phyloP scores from a whole-genome alignment of 2,797 vertebrate species.

The Glyptemys insculpta region DNA sequence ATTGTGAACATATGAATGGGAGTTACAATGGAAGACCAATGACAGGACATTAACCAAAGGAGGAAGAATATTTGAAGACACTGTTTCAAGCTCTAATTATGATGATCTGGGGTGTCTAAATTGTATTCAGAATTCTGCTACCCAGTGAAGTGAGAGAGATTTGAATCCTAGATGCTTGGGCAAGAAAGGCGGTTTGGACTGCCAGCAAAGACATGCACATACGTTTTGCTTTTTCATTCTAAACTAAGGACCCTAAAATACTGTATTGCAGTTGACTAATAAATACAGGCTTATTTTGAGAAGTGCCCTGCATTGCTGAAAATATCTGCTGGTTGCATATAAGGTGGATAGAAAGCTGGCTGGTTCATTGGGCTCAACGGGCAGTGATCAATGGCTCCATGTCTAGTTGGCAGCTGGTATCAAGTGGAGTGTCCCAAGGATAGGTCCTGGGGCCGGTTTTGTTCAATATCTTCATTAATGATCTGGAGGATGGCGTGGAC shows the following conservation, averaged over 20 bases:
- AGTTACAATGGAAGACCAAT: neutral
- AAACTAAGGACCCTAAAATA: neutral
- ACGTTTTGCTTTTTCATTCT: neutral
- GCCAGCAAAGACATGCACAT: neutral
- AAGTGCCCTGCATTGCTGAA: neutral
- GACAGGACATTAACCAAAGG: neutral
- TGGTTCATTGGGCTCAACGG: too few species aligned
- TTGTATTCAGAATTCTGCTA: neutral
- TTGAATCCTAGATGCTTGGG: neutral
- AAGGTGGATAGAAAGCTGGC: too few species aligned
- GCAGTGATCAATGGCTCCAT: too few species aligned
- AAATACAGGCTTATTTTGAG: neutral
- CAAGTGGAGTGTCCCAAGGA: too few species aligned
- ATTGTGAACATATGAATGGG: neutral
- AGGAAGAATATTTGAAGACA: neutral
- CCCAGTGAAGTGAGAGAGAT: neutral
- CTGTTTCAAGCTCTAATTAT: neutral
- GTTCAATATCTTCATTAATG: too few species aligned
- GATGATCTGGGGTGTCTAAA: neutral
- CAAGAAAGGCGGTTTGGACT: neutral
- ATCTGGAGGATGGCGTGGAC: too few species aligned
- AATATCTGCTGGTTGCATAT: neutral
- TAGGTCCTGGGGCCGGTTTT: too few species aligned
- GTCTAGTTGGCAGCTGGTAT: too few species aligned
- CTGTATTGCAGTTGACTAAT: neutral